These are phyloP conservation scores for Nyctalus aviator DNA, from an alignment of 2,797 vertebrate genomes.

Conservation along the genomic window DNA sequence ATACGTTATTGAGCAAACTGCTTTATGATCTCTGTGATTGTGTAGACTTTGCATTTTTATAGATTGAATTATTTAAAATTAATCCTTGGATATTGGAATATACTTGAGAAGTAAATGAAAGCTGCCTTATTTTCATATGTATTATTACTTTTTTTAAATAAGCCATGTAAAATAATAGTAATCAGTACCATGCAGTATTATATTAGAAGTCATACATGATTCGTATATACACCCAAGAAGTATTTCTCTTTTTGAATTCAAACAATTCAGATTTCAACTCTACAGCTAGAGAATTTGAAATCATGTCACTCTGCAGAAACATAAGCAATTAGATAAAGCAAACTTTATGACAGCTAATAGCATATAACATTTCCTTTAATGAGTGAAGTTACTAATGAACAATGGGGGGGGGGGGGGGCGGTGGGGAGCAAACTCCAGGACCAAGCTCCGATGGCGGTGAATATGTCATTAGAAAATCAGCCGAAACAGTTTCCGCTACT, in stretches of 20 bases:
- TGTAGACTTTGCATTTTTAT: conserved; percentile 40
- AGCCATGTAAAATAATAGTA: conserved; percentile 40
- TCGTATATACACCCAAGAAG: conserved; percentile 22
- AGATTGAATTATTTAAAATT: not conserved
- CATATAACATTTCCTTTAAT: not conserved
- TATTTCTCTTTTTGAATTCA: conserved; percentile 46
- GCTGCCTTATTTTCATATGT: not conserved
- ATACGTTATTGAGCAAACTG: conserved; percentile 6
- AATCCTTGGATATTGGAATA: conserved; percentile 29
- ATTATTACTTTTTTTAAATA: not conserved
- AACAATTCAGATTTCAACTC: conserved; percentile 48
- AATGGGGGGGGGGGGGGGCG: not conserved
- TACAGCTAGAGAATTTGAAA: conserved; percentile 50
- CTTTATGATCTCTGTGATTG: not conserved
- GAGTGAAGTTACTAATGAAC: conserved; percentile 40
- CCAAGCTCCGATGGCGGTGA: not conserved
- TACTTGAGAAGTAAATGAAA: conserved; percentile 24
- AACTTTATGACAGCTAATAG: not conserved
- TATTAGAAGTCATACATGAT: conserved; percentile 49
- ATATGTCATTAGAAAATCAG: not conserved
- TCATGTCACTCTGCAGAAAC: not conserved
- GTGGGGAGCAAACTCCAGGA: not conserved
- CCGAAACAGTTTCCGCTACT: not conserved
- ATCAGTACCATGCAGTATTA: not conserved
- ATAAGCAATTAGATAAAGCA: not conserved